Conservation (phyloP, 2,888 invertebrate genomes). For the Enoplolaimus lenunculus region DNA sequence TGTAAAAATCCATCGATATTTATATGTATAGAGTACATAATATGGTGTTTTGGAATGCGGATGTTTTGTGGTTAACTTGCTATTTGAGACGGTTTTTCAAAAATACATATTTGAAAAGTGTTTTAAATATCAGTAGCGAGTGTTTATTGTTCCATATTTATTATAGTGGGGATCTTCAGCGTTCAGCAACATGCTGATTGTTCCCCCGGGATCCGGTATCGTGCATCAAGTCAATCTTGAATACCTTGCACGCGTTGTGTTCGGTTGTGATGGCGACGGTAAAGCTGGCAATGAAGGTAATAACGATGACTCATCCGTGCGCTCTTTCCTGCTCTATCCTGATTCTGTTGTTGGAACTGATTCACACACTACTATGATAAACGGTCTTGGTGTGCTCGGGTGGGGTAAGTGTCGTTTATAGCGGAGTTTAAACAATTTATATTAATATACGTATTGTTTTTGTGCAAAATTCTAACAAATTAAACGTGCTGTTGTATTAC, state of each 20-base stretch:
- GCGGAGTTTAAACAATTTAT: too few species aligned
- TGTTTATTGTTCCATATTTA: constrained; percentile 14
- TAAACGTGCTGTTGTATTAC: too few species aligned
- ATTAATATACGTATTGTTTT: too few species aligned
- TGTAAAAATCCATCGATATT: too few species aligned
- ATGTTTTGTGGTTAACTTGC: too few species aligned
- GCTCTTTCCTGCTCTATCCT: constrained; percentile 54
- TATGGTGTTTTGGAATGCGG: constrained; percentile 21
- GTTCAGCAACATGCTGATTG: constrained; percentile 85
- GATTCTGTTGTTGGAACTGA: constrained; percentile 93
- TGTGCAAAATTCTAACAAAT: too few species aligned
- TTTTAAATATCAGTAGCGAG: too few species aligned
- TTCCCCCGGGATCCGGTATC: constrained; percentile 94
- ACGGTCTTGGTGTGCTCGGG: constrained; percentile 84
- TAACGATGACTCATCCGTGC: background rate
- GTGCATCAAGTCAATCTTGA: constrained; percentile 97
- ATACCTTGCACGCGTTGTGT: constrained; percentile 72
- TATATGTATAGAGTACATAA: too few species aligned
- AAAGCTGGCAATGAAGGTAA: constrained; percentile 13
- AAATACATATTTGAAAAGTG: too few species aligned
- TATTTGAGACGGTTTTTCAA: too few species aligned
- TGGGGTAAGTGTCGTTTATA: constrained; percentile 49
- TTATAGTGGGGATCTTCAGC: constrained; percentile 85
- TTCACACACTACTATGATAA: constrained; percentile 98
- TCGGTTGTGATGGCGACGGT: too few species aligned